A percentile compares a stretch with the other conserved stretches of the same genome.
Conservation (phyloP, 2,797 vertebrate species). For the Cryptoblepharus egeriae region DNA sequence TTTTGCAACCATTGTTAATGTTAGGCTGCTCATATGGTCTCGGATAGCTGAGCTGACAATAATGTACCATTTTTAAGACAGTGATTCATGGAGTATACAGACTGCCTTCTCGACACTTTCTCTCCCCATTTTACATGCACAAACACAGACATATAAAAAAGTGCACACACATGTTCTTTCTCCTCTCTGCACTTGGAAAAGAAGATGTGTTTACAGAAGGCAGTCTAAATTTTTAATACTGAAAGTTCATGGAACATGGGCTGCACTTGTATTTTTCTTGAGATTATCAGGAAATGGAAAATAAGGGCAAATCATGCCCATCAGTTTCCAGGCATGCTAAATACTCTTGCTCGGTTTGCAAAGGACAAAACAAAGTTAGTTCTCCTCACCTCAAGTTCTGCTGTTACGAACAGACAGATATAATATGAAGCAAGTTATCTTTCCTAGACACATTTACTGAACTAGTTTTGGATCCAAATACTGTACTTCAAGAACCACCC, state of each 20-base stretch:
- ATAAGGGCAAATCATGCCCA: constrained; percentile 61
- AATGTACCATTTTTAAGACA: constrained; percentile 19
- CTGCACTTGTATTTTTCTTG: constrained; percentile 55
- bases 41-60: constrained; percentile 1
- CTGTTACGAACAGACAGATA: constrained; percentile 3
- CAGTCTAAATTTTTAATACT: constrained; percentile 41
- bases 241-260: constrained; percentile 53
- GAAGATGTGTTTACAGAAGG: constrained; percentile 48
- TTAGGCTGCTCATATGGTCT: constrained; percentile 18
- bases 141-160: not conserved
- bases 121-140: not conserved
- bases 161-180: not conserved
- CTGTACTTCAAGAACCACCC: too few relatives aligned
- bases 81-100: constrained; percentile 1
- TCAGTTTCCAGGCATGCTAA: constrained; percentile 57
- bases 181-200: constrained; percentile 9
- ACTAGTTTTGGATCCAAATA: not conserved
- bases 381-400: constrained; percentile 8
- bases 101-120: not conserved
- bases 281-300: constrained; percentile 58
- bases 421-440: not conserved
- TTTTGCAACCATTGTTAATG: not conserved
- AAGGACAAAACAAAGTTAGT: constrained; percentile 25
- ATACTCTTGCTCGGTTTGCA: constrained; percentile 33
- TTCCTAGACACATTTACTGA: not conserved